Evolutionary conservation across 2,113 vertebrate species (phyloP).

Genomic region (Alexandromys fortis): DNA sequence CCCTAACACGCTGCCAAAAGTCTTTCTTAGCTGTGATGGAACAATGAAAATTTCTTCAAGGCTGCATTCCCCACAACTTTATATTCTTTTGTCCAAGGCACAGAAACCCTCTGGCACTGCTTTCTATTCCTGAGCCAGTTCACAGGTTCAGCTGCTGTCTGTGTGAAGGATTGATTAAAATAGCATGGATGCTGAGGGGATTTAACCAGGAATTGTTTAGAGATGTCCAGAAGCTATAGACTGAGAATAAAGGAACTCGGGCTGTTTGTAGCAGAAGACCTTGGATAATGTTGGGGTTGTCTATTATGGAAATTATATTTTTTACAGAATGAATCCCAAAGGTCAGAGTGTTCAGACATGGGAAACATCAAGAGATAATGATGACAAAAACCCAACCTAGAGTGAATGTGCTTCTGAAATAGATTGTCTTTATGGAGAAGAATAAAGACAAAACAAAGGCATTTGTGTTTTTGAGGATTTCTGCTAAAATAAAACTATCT

Average conservation of each 20-base stretch:
- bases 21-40: neutral
- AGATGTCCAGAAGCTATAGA: neutral
- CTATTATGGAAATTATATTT: slow-evolving; percentile 40
- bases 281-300: slow-evolving; percentile 18
- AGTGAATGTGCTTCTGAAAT: slow-evolving; percentile 35
- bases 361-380: slow-evolving; percentile 28
- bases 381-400: slow-evolving; percentile 36
- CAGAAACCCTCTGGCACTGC: neutral
- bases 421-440: slow-evolving; percentile 44
- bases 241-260: slow-evolving; percentile 1
- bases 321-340: slow-evolving; percentile 32
- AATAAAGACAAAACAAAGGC: neutral
- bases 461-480: neutral
- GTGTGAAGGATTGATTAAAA: slow-evolving; percentile 54
- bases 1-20: neutral
- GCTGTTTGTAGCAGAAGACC: neutral
- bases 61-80: slow-evolving; percentile 3
- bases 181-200: neutral
- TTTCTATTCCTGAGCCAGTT: slow-evolving; percentile 22
- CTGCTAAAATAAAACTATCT: slow-evolving; percentile 38
- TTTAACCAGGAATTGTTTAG: slow-evolving; percentile 25
- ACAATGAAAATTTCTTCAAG: slow-evolving; percentile 37
- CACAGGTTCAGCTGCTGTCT: slow-evolving; percentile 46
- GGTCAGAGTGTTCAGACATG: slow-evolving; percentile 45
- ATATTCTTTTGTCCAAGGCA: slow-evolving; percentile 4